Base-by-base conservation (phyloP, 2,888 invertebrate genomes). In the Xanthorhoe designata region DNA sequence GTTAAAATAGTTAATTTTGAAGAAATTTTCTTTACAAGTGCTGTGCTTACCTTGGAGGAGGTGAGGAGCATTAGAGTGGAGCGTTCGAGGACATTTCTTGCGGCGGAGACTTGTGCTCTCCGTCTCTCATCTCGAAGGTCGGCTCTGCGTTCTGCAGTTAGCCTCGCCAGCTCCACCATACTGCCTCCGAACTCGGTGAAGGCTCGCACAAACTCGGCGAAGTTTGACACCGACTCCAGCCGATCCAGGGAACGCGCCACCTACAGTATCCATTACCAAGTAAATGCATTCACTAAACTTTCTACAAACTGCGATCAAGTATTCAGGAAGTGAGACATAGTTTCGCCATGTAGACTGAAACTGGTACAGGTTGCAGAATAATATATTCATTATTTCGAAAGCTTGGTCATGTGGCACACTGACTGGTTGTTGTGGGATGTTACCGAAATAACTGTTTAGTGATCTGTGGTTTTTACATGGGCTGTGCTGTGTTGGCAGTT, bases 111-210 rank as follows among this genome's bases (percentile, higher is more conserved):
- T 94, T 99, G 99, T 13, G 99, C 98, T 80, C 98, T 94, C 77
- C 99, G 94, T 78, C 98, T 95, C 88, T 99, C 99, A 89, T 99
- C 99, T 79, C 98, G 97, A 64, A 97, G 94, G 85, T 97, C 98
- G 82, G 98, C 98, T 80, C 96, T 94, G 70, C 96, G 89, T 81
- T 96, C 96, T 45, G 95, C 98, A 18, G 98, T 98, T 68, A 99
- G 94, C 86, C 99, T 97, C 24, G 99, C 99, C 76, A 99, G 93
- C 87, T 99, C 99, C 73, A 99, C 99, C 99, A 99, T 99, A 88
- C 99, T 99, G 19, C 97, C 97, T 49, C 99, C 99, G 88, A 99
- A 99, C 88, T 99, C 98, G 76, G 99, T 98, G 94, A 99, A 99
- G 19, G 99, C 98, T 85, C 98, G 98, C 64, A 99, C 99, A 89